phyloP scores from a whole-genome alignment of 2,888 invertebrate genomes.

The Lasioglossum zephyrum region DNA sequence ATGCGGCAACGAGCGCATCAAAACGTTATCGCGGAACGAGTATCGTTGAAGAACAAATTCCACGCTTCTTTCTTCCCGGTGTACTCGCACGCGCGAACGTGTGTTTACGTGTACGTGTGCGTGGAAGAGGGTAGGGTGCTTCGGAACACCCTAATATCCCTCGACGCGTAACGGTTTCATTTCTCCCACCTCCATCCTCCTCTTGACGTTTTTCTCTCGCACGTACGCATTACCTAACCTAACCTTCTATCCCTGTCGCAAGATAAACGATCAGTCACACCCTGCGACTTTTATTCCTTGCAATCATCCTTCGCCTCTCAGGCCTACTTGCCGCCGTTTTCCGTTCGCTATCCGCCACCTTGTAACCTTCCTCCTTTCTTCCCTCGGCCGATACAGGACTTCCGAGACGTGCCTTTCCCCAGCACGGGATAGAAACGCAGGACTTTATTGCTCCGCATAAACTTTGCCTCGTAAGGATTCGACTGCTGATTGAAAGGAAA shows the following conservation, averaged over 20 bases:
- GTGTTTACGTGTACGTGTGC: constrained; percentile 27
- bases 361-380: constrained; percentile 37
- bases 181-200: constrained; percentile 58
- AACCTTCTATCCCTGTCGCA: constrained; percentile 57
- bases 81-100: neutral
- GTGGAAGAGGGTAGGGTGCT: constrained; percentile 49
- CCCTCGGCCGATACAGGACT: constrained; percentile 38
- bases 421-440: constrained; percentile 12
- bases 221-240: constrained; percentile 48
- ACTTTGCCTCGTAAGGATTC: constrained; percentile 73
- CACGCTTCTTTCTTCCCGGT: constrained; percentile 54
- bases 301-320: constrained; percentile 77
- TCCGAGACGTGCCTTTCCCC: constrained; percentile 24
- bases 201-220: constrained; percentile 58
- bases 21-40: constrained; percentile 70
- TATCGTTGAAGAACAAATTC: constrained; percentile 69
- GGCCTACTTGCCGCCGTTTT: constrained; percentile 64
- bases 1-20: constrained; percentile 70
- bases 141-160: constrained; percentile 73
- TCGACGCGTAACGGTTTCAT: constrained; percentile 74
- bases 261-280: constrained; percentile 81
- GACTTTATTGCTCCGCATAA: constrained; percentile 76
- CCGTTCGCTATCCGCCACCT: constrained; percentile 42
- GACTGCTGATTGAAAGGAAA: constrained; percentile 76
- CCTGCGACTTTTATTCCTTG: constrained; percentile 81